These are phyloP conservation scores for Apostichopus parvimensis DNA, from an alignment of 35 echinoderm and acorn worm genomes.

Conservation along the genomic window DNA sequence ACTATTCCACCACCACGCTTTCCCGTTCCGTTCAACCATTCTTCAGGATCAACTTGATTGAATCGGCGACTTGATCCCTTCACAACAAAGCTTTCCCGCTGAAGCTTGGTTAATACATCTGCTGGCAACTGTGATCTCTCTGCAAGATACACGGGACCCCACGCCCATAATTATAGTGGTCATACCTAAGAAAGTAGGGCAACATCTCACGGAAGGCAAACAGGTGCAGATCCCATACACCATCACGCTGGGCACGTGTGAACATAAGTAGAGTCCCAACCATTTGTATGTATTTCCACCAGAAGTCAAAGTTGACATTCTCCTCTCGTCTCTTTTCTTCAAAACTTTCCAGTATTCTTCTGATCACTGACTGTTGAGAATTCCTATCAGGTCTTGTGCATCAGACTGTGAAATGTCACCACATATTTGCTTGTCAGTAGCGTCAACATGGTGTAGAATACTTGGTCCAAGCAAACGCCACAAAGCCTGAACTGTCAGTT, in stretches of 20 bases:
- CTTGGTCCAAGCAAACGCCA: no score
- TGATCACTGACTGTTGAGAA: no score
- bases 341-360: no score
- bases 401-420: no score
- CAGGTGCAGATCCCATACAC: conserved; percentile 9
- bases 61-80: conserved; percentile 48
- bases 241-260: conserved; percentile 29
- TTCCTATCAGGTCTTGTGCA: no score
- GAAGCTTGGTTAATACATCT: conserved; percentile 25
- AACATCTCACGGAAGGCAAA: background rate
- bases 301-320: conserved; percentile 24
- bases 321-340: no score
- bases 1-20: conserved; percentile 58
- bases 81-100: conserved; percentile 63
- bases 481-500: no score
- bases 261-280: background rate
- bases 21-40: conserved; percentile 61
- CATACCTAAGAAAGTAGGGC: conserved; percentile 17
- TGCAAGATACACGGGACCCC: conserved; percentile 40
- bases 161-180: conserved; percentile 16
- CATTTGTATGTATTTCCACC: conserved; percentile 37
- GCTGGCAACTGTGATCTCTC: conserved; percentile 15
- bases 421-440: no score
- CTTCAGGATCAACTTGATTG: conserved; percentile 70
- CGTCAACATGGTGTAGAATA: no score